Evolutionary conservation across 2,888 invertebrate genomes (phyloP), one percentile per base, ranked within the genome.

Genomic region (Hydriomena furcata): DNA sequence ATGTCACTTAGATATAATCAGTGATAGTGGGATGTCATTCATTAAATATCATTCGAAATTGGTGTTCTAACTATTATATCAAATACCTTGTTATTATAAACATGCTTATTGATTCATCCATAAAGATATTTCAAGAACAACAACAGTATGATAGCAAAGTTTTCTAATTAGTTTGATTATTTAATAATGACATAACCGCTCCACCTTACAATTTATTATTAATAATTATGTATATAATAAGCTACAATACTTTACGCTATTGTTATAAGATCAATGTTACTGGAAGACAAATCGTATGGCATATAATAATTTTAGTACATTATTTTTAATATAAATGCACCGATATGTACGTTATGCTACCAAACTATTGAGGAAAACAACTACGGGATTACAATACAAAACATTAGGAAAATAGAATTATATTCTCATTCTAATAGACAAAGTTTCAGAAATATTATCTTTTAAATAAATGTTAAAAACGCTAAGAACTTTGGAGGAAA

Each of bases 211-310:
- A 58, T 60, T n/a, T 44, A 58, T 49, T 73, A 71, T 72, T 66
- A 68, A 66, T 81, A 77, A 76, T 82, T 74, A 84, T 81, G 79
- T 85, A 83, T 76, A 82, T 81, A 83, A 84, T 88, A 88, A 90
- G 89, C 88, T 90, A 87, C 82, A 85, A 84, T 87, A 86, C 76
- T 80, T 84, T 83, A 84, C 75, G 72, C 88, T 90, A 89, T 87
- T 86, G 86, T 84, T 81, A 82, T 85, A 85, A 84, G 87, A 86
- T 85, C 85, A 87, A 85, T 84, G 76, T 89, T 89, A 87, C 82
- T 91, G 91, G 91, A 91, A 91, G 91, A 91, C 91, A 91, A 91
- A 86, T 91, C 84, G 90, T 91, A 91, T 91, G 91, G 91, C 91
- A 84, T 89, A 89, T 76, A 83, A 88, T 89, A 87, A 73, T 79